Evolutionary conservation across 2,113 vertebrate species (phyloP), one percentile per base, ranked within the genome.

Genomic region (Sinocyclocheilus anophthalmus): DNA sequence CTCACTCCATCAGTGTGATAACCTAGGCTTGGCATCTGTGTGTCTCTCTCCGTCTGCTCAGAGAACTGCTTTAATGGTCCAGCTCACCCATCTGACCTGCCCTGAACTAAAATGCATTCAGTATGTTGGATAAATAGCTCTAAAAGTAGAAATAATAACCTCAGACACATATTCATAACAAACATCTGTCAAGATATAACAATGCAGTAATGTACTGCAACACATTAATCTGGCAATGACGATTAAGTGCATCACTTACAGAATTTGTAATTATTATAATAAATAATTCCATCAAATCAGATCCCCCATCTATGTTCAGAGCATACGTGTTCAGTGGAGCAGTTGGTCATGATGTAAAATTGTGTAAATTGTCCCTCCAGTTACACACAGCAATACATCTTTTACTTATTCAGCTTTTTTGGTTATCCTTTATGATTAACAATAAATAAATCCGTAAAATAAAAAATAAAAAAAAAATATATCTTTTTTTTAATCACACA

Each of bases 61-160:
- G 67, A 82, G 59, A 79, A 82, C 88, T 88, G 89, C 89, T 88
- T 84, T 91, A 93, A 91, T 93, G 79, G 78, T 69, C 63, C 90
- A 92, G 87, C 86, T 90, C 91, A 84, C 65, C 85, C 85, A 85
- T 48, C 61, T 4, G 39, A 81, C 80, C 80, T 57, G 67, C 24
- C 26, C 50, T 24, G 3, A 57, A 55, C 11, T 70, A 16, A 72
- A 83, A 73, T 16, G 3, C 67, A 55, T 42, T 57, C 20, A 3
- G 26, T 39, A 24, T 57, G 3, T 73, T 57, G 30, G 18, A 10
- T 57, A 83, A 42, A 57, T 33, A 70, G 18, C 45, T 70, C 3
- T 30, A 53, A 53, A 76, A 39, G 39, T 6, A 39, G 5, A 39
- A 6, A 53, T 53, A 76, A 77, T 9, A 26, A 30, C 11, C 11